Conservation (phyloP, 1,140 invertebrate genomes). For the Panagrolaimus sp. region DNA sequence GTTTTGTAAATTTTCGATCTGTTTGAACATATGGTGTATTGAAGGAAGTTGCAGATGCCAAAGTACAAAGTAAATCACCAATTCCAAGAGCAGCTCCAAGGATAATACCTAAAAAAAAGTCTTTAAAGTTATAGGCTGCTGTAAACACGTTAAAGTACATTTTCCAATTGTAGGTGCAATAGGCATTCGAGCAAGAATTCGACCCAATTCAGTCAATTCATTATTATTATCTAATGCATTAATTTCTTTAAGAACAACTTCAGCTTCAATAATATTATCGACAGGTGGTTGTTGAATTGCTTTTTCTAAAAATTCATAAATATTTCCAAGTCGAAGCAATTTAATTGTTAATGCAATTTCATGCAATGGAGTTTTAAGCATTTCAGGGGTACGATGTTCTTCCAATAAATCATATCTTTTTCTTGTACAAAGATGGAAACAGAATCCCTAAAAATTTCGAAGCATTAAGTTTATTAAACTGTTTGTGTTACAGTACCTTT, state of each 20-base stretch:
- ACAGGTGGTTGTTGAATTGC: constrained; percentile 63
- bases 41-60: constrained; percentile 86
- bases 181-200: constrained; percentile 61
- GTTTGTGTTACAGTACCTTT: no score
- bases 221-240: constrained; percentile 61
- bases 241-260: constrained; percentile 59
- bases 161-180: constrained; percentile 63
- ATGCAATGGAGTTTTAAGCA: constrained; percentile 62
- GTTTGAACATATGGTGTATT: constrained; percentile 68
- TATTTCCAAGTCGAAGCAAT: background rate
- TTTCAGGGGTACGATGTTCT: constrained; percentile 62
- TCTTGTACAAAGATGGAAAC: constrained; percentile 68
- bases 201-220: constrained; percentile 62
- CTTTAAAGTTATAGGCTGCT: no score
- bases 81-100: constrained; percentile 60
- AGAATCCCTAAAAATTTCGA: no score
- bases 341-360: constrained; percentile 57
- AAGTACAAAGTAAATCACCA: constrained; percentile 65
- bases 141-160: no score
- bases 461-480: no score
- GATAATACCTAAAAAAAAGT: no score
- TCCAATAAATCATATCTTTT: constrained; percentile 58
- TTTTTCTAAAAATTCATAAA: constrained; percentile 59
- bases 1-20: constrained; percentile 62
- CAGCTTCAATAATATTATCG: constrained; percentile 34